Base-by-base conservation (phyloP, 2,113 vertebrate genomes). In the Sturnira hondurensis region DNA sequence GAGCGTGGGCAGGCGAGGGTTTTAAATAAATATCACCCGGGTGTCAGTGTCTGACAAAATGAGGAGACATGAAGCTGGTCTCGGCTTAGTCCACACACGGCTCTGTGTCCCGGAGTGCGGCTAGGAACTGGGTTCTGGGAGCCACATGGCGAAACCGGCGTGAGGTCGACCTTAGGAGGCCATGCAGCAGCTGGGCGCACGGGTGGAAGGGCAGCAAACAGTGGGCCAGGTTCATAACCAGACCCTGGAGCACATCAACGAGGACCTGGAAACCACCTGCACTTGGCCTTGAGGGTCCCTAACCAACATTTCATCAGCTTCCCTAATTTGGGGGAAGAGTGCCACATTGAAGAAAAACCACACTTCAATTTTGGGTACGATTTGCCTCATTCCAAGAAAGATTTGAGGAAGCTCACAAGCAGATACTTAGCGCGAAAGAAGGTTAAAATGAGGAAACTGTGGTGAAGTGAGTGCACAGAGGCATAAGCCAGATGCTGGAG, bases 121-220 rank as follows among this genome's bases (percentile, higher is more conserved):
- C n/a, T 1, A 12, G 31, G 33, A 54, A 33, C 38, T 11, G 1
- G 38, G 13, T 26, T 81, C 45, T 36, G 20, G 33, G 28, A 86
- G 15, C n/a, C 9, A 31, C 15, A 4, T 43, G 20, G 52, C 5
- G 61, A 77, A 73, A 22, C 54, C 4, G 4, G 33, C 36, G 9
- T 16, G 16, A 15, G 36, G n/a, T 11, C 4, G 2, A 38, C 54
- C 43, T 70, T 33, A 47, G 61, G 50, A 38, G 7, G 41, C 52
- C 10, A 36, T 9, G 22, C 8, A 12, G 31, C 45, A 12, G 0
- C 0, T 7, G 28, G 50, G 3, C 15, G 26, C 33, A 24, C 26
- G 33, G 26, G 43, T 3, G 1, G 1, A 36, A n/a, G 16, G 33
- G 24, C 41, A 67, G 28, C 2, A 17, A 12, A 54, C 28, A 3